These are phyloP conservation scores for Alsophila aescularia DNA, from an alignment of 2,888 invertebrate genomes.

Conservation along the genomic window DNA sequence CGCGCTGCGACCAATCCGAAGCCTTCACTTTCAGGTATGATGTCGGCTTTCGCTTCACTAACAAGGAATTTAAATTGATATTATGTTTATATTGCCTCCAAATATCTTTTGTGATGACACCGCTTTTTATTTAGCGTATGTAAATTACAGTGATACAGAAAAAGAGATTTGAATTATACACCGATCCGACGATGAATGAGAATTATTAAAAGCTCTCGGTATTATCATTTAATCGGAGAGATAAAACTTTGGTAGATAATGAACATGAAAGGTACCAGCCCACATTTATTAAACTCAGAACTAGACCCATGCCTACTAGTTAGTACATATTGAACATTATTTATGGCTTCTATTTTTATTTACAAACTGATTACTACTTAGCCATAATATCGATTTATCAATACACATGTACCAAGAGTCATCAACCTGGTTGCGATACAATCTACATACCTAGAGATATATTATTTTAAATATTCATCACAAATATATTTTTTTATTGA, in stretches of 20 bases:
- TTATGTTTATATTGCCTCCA: slow-evolving; percentile 85
- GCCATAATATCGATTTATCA: no score
- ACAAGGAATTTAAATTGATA: slow-evolving; percentile 85
- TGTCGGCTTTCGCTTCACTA: slow-evolving; percentile 84
- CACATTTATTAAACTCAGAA: slow-evolving; percentile 28
- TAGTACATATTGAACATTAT: slow-evolving; percentile 15
- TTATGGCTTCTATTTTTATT: not conserved
- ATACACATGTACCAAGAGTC: no score
- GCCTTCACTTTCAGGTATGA: slow-evolving; percentile 73
- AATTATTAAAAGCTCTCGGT: slow-evolving; percentile 69
- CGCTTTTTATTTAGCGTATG: slow-evolving; percentile 84
- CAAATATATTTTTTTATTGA: no score
- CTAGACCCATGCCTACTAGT: slow-evolving; percentile 15
- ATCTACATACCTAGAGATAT: no score
- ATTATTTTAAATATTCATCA: no score
- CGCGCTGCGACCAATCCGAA: slow-evolving; percentile 56
- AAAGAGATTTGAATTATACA: slow-evolving; percentile 82
- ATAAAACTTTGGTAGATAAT: slow-evolving; percentile 51
- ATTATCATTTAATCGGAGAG: slow-evolving; percentile 61
- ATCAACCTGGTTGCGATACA: no score
- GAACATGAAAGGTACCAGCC: slow-evolving; percentile 30
- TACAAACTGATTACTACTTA: not conserved
- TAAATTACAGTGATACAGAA: slow-evolving; percentile 82
- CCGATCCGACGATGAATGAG: slow-evolving; percentile 73
- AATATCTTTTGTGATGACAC: slow-evolving; percentile 85